Base-by-base conservation (phyloP, 2,888 invertebrate genomes). In the Adelognathus sp. region DNA sequence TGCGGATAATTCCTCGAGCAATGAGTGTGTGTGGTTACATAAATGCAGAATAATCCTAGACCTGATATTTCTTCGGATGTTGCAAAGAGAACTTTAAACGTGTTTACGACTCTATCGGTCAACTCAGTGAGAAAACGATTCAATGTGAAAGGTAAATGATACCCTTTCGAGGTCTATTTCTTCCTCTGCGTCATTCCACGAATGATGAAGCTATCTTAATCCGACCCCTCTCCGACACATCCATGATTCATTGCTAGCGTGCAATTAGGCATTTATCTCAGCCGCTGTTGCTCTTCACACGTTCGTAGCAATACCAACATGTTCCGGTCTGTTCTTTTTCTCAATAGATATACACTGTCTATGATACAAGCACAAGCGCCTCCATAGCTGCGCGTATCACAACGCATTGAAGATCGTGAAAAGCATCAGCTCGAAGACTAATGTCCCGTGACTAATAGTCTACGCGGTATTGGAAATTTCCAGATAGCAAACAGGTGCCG, bases 401-500 rank as follows among this genome's bases (percentile, higher is more conserved):
- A 27, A 36, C 31, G 63, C 63, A 31, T 41, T 31, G 36, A n/a
- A 36, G 41, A 31, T 39, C 16, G 41, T n/a, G n/a, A n/a, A 64
- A 64, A 73, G 64, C 46, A 44, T 58, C 46, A 36, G 18, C 27
- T 27, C 44, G 46, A 50, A 58, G 80, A 70, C 79, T 84, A 87
- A 87, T 87, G 86, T 85, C 76, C 82, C 84, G 82, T 85, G 76
- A 74, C 84, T 85, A 84, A 86, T 85, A 77, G 83, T 76, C 60
- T 71, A 70, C 73, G 67, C 74, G 69, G 76, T 85, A 83, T 82
- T 82, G 79, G 67, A 72, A 77, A 58, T 67, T 75, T 52, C 36
- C 76, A 73, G 73, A 81, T 78, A 79, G 54, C 24, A 6, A 14
- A 54, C n/a, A 24, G 21, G 36, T 36, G 36, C 36, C n/a, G n/a